Evolutionary conservation across 2,797 vertebrate species (phyloP).

Genomic region (Protonibea diacanthus): DNA sequence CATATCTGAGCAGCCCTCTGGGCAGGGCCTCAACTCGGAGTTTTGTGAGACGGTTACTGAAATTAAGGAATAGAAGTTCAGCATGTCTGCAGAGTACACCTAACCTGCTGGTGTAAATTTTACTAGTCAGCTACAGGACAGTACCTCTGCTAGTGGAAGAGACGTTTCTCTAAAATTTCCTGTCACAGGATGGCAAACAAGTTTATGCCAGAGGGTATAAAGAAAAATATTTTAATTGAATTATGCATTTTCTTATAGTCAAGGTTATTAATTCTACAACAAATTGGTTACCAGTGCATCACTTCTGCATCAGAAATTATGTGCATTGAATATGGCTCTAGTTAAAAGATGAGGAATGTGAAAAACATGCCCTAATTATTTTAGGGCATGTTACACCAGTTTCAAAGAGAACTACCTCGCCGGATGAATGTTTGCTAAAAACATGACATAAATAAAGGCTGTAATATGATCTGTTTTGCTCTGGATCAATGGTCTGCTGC

Average conservation of each 20-base stretch:
- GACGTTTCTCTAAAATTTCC: background rate
- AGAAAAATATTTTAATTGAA: background rate
- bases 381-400: background rate
- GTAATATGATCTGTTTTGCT: conserved; percentile 30
- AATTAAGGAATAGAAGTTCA: conserved; percentile 15
- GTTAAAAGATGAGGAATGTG: background rate
- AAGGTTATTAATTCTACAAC: background rate
- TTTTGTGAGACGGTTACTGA: conserved; percentile 21
- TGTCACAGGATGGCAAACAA: background rate
- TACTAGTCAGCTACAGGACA: background rate
- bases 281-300: background rate
- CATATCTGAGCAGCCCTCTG: conserved; percentile 43
- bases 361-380: too few species aligned
- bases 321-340: background rate
- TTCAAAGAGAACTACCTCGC: background rate
- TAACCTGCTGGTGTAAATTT: background rate
- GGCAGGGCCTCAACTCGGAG: conserved; percentile 13
- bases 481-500: conserved; percentile 31
- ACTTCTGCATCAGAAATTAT: background rate
- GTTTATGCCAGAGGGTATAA: background rate
- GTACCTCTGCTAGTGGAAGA: background rate
- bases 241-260: background rate
- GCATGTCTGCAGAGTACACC: conserved; percentile 1
- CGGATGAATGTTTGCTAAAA: background rate
- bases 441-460: conserved; percentile 26